Conservation (phyloP, 2,113 vertebrate species). For the Passerina amoena region DNA sequence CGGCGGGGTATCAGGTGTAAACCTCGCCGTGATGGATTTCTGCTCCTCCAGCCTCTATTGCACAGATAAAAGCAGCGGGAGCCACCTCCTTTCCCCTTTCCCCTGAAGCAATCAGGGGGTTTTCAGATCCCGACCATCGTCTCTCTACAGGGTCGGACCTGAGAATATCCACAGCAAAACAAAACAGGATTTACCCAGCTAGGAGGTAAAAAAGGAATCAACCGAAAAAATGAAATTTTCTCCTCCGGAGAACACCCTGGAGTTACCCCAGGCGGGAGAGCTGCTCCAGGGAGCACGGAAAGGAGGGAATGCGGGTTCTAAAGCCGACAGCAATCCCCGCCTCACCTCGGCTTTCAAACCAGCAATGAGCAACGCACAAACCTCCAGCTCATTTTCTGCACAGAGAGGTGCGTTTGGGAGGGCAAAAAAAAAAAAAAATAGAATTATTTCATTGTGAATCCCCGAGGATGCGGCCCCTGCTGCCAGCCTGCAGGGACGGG, state of each 20-base stretch:
- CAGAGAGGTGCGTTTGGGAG: background rate
- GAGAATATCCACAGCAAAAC: background rate
- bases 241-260: background rate
- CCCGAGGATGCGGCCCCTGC: accelerated
- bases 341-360: background rate
- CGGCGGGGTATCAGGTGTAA: background rate
- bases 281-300: accelerated
- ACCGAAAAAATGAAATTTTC: background rate
- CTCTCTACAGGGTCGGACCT: background rate
- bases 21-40: background rate
- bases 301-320: accelerated
- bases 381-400: background rate
- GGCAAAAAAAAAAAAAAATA: accelerated
- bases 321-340: background rate
- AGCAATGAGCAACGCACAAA: accelerated
- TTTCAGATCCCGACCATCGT: background rate
- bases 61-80: background rate
- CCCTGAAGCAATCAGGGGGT: background rate
- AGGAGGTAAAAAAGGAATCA: background rate
- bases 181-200: background rate
- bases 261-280: background rate
- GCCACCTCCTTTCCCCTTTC: background rate
- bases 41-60: background rate
- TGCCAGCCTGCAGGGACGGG: background rate
- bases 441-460: accelerated